phyloP scores from a whole-genome alignment of 2,113 vertebrate species.

The Pollachius pollachius region DNA sequence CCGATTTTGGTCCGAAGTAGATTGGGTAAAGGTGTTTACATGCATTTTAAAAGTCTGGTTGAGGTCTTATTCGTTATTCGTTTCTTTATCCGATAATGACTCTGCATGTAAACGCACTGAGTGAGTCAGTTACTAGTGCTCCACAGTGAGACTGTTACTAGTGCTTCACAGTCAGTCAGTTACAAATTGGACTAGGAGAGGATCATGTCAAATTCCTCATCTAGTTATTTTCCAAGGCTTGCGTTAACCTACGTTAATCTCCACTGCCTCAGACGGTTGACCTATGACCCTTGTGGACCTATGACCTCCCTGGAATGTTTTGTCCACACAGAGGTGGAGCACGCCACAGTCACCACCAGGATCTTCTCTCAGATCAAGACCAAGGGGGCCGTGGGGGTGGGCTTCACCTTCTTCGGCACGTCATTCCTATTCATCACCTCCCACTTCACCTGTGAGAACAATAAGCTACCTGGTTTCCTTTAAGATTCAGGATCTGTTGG shows the following conservation, averaged over 20 bases:
- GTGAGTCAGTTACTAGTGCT: not conserved
- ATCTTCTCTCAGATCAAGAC: conserved; percentile 98
- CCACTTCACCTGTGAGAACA: conserved; percentile 93
- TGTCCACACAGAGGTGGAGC: conserved; percentile 84
- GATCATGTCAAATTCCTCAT: too few species aligned
- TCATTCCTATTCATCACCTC: conserved; percentile 98
- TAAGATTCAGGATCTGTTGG: not conserved
- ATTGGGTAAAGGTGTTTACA: too few species aligned
- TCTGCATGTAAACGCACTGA: too few species aligned
- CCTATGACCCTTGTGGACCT: not conserved
- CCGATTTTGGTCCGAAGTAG: too few species aligned
- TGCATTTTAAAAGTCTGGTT: too few species aligned
- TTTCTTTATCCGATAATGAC: too few species aligned
- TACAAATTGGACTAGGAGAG: too few species aligned
- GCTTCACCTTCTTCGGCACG: conserved; percentile 95
- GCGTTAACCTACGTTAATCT: not conserved
- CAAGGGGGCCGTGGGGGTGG: conserved; percentile 89
- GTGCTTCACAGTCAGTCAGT: not conserved
- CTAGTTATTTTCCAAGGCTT: too few species aligned
- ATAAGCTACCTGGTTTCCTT: not conserved
- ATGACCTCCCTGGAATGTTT: not conserved
- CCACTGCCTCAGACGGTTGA: not conserved
- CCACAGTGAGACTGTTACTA: not conserved
- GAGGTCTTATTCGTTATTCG: too few species aligned
- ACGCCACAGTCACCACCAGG: conserved; percentile 90